A percentile compares a stretch with the other conserved stretches of the same genome.
Conservation (phyloP, 2,113 vertebrate genomes). For the Gadus macrocephalus region DNA sequence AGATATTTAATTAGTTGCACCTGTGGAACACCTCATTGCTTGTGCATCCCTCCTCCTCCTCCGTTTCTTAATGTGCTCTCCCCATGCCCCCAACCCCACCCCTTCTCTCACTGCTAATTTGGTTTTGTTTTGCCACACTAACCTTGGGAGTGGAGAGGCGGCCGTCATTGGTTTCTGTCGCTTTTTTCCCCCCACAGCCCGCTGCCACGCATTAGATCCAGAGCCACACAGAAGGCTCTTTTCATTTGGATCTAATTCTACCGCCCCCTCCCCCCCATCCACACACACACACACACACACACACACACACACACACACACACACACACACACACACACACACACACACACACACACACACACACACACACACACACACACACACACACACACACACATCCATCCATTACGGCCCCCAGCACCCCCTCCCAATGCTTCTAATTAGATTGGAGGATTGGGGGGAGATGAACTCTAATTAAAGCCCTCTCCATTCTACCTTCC, state of each 20-base stretch:
- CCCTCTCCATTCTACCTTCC: constrained; percentile 30
- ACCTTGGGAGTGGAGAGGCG: constrained; percentile 47
- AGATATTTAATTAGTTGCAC: constrained; percentile 55
- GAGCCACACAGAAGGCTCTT: constrained; percentile 61
- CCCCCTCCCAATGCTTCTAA: constrained; percentile 52
- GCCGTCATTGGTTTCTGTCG: constrained; percentile 51
- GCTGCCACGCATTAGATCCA: constrained; percentile 47
- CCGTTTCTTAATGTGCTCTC: constrained; percentile 24
- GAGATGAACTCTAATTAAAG: constrained; percentile 72
- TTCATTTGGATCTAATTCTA: constrained; percentile 67
- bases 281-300: background rate
- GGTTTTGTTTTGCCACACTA: constrained; percentile 59
- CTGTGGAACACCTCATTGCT: constrained; percentile 44
- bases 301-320: background rate
- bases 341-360: background rate
- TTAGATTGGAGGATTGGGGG: constrained; percentile 65
- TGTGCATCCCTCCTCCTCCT: constrained; percentile 12
- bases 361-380: background rate
- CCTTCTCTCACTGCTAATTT: constrained; percentile 46
- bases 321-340: background rate
- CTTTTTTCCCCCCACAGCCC: constrained; percentile 33
- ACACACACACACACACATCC: background rate
- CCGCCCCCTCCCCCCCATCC: constrained; percentile 20
- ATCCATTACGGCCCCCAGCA: background rate
- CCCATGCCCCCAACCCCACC: constrained; percentile 8